These are phyloP conservation scores for Ceratosolen solmsi DNA, from an alignment of 1,140 invertebrate genomes.

Conservation along the genomic window DNA sequence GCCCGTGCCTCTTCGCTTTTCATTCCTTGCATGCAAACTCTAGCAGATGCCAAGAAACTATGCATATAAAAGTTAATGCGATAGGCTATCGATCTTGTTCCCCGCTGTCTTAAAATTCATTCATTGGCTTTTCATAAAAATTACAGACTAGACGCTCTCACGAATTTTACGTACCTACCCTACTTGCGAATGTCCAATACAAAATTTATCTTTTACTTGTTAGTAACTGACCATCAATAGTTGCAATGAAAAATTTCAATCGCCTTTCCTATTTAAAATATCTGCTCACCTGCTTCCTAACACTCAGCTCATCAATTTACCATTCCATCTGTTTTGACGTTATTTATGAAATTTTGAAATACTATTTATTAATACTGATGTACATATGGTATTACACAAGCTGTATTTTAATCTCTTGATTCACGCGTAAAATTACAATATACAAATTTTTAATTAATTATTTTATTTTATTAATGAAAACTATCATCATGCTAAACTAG, in stretches of 20 bases:
- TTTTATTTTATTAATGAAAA: too few species aligned
- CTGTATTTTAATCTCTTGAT: too few species aligned
- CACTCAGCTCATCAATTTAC: too few species aligned
- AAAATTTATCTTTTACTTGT: conserved; percentile 2
- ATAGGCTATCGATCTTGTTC: conserved; percentile 45
- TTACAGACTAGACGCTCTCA: conserved; percentile 2
- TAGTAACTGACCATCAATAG: not conserved
- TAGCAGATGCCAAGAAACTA: conserved; percentile 16
- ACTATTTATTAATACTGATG: too few species aligned
- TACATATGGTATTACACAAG: too few species aligned
- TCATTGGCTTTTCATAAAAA: conserved; percentile 22
- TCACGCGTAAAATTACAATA: too few species aligned
- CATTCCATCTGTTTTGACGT: too few species aligned
- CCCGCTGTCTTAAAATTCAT: not conserved
- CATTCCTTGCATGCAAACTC: conserved; percentile 44
- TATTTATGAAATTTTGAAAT: too few species aligned
- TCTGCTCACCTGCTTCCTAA: not conserved
- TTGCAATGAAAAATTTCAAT: not conserved
- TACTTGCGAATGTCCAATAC: too few species aligned
- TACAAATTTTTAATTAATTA: too few species aligned
- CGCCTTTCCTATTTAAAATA: not conserved
- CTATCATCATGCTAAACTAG: too few species aligned
- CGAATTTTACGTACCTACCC: not conserved
- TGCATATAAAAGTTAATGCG: conserved; percentile 14
- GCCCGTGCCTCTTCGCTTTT: conserved; percentile 11